phyloP scores from a whole-genome alignment of 1,140 invertebrate genomes.

The Euura saliciscinereae region DNA sequence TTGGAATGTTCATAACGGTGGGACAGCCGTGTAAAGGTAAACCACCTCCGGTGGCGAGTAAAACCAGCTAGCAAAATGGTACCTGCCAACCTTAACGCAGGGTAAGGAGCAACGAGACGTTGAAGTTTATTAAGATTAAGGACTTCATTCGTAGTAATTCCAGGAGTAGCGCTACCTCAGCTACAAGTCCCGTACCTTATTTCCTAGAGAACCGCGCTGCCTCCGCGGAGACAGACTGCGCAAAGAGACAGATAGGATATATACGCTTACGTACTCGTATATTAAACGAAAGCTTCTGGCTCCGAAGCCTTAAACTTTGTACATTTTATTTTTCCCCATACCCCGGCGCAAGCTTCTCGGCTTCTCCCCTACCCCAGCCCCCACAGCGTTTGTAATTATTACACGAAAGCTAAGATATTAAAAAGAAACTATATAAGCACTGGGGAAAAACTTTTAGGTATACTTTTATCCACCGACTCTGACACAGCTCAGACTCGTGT shows the following conservation, averaged over 20 bases:
- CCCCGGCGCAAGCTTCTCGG: no score
- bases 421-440: not conserved
- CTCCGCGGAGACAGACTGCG: no score
- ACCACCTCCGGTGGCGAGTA: not conserved
- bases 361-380: not conserved
- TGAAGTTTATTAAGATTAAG: constrained; percentile 58
- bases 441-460: not conserved
- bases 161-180: not conserved
- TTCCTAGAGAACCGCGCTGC: no score
- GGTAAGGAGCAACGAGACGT: constrained; percentile 5
- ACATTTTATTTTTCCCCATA: not conserved
- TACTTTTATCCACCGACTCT: not conserved
- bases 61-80: not conserved
- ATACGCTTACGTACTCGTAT: no score
- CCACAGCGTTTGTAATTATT: constrained; percentile 23
- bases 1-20: constrained; percentile 8
- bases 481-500: not conserved
- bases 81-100: not conserved
- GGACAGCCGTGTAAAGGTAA: not conserved
- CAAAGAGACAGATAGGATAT: no score
- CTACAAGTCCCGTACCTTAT: not conserved
- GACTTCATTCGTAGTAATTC: constrained; percentile 50
- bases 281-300: not conserved
- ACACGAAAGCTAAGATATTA: constrained; percentile 13
- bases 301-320: not conserved